Evolutionary conservation across 2,888 invertebrate species (phyloP).

Genomic region (Boloria selene): DNA sequence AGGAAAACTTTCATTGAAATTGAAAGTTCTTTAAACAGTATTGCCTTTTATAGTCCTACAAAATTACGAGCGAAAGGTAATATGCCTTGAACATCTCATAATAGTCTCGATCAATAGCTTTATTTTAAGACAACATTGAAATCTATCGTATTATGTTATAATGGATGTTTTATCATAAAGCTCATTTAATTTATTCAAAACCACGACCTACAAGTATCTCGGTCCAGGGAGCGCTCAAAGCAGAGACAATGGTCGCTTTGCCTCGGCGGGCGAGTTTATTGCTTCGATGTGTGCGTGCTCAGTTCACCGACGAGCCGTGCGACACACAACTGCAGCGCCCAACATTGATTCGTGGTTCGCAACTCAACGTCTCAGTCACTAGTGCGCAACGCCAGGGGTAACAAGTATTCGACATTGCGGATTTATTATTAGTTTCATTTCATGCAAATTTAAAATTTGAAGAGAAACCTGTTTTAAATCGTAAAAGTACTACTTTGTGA

Average conservation of each 20-base stretch:
- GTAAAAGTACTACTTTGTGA: conserved; percentile 55
- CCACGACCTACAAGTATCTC: conserved; percentile 51
- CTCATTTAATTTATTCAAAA: conserved; percentile 54
- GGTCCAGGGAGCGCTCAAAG: conserved; percentile 43
- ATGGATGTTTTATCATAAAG: conserved; percentile 2
- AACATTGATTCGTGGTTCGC: conserved; percentile 78
- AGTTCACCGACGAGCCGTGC: conserved; percentile 48
- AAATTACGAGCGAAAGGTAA: too few species aligned
- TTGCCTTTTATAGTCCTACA: too few species aligned
- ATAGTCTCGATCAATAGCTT: too few species aligned
- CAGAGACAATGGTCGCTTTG: conserved; percentile 56
- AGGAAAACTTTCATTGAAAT: too few species aligned
- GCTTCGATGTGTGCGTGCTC: conserved; percentile 52
- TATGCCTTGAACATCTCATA: too few species aligned
- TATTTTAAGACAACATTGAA: too few species aligned
- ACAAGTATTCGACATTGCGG: conserved; percentile 60
- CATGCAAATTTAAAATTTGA: conserved; percentile 49
- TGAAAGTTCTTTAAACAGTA: too few species aligned
- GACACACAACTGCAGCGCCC: conserved; percentile 66
- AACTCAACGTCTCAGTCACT: conserved; percentile 69
- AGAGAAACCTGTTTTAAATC: conserved; percentile 67
- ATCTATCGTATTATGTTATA: neutral
- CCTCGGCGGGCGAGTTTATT: conserved; percentile 43
- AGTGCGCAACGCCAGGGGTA: conserved; percentile 77
- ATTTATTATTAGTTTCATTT: conserved; percentile 73